Conservation (phyloP, 2,888 invertebrate genomes). For the Bhutanitis thaidina region DNA sequence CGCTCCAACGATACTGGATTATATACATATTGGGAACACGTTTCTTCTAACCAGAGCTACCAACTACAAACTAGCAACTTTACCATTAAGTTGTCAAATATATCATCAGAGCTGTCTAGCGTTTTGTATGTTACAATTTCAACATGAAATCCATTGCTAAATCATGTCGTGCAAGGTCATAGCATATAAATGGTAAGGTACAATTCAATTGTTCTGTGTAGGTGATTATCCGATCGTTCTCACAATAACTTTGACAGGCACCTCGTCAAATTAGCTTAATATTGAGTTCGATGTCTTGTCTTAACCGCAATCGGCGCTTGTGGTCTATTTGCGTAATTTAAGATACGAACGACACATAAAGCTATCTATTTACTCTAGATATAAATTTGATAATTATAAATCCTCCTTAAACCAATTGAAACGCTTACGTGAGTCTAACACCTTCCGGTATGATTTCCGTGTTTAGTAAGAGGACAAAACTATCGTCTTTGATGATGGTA, state of each 20-base stretch:
- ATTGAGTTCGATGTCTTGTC: constrained; percentile 28
- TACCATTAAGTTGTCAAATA: neutral
- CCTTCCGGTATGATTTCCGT: neutral
- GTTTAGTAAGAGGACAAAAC: neutral
- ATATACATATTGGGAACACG: no score
- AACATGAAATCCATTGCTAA: neutral
- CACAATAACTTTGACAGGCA: constrained; percentile 1
- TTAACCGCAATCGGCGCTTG: constrained; percentile 28
- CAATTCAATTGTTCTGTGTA: constrained; percentile 14
- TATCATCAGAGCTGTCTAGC: neutral
- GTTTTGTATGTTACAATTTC: neutral
- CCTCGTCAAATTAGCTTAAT: constrained; percentile 16
- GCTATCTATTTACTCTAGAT: no score
- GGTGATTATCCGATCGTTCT: constrained; percentile 7
- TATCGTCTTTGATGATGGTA: constrained; percentile 1
- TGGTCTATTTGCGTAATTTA: constrained; percentile 32
- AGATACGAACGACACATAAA: constrained; percentile 22
- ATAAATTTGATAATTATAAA: no score
- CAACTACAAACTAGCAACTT: no score
- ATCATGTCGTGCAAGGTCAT: constrained; percentile 7
- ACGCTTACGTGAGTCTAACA: no score
- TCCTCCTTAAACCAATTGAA: no score
- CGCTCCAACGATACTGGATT: no score
- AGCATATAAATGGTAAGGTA: neutral
- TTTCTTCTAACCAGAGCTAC: no score